These are phyloP conservation scores for Steatornis caripensis DNA, from an alignment of 2,113 vertebrate genomes.

Conservation along the genomic window DNA sequence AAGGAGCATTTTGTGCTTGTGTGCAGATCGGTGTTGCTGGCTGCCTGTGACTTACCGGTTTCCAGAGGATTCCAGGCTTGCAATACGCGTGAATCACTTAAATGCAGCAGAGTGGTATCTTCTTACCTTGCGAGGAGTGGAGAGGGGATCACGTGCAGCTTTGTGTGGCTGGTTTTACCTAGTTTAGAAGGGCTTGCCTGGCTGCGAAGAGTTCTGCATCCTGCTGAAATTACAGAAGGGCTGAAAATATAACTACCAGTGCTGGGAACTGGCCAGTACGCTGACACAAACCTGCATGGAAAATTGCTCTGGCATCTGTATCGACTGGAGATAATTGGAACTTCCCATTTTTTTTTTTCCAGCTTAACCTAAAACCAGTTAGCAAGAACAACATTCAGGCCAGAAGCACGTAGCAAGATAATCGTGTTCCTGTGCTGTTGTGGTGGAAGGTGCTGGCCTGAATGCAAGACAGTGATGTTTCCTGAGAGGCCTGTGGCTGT, in stretches of 20 bases:
- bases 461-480: neutral
- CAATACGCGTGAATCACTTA: rapidly evolving
- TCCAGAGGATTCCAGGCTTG: neutral
- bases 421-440: neutral
- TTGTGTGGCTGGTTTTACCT: neutral
- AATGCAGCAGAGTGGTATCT: neutral
- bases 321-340: neutral
- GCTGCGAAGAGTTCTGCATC: neutral
- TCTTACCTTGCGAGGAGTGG: neutral
- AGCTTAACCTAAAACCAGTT: neutral
- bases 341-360: neutral
- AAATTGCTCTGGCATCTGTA: neutral
- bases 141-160: neutral
- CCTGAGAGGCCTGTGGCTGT: neutral
- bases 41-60: neutral
- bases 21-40: neutral
- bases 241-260: neutral
- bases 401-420: neutral
- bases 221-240: conserved; percentile 53
- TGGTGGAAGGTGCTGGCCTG: neutral
- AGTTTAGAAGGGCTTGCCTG: neutral
- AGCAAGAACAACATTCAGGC: neutral
- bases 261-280: neutral
- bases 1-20: no score
- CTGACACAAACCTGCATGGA: neutral